Evolutionary conservation across 2,113 vertebrate genomes (phyloP).

Genomic region (Dunckerocampus dactyliophorus): DNA sequence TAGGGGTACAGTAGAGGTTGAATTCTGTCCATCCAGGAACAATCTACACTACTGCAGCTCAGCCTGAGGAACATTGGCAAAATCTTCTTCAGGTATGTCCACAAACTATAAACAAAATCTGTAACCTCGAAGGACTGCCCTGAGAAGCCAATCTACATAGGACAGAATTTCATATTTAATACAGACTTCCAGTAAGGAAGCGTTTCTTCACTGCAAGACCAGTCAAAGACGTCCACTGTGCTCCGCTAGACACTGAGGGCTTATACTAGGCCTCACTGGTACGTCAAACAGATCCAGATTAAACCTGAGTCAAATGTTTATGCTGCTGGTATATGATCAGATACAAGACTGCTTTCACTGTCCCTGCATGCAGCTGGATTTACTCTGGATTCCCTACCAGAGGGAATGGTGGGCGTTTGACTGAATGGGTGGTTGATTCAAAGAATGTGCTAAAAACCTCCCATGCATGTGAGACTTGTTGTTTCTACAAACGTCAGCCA

Average conservation of each 20-base stretch:
- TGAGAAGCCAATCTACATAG: neutral
- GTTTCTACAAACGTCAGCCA: neutral
- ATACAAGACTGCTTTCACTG: constrained; percentile 33
- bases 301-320: constrained; percentile 38
- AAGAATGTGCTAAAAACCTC: constrained; percentile 1
- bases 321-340: constrained; percentile 11
- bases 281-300: constrained; percentile 36
- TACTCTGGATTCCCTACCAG: neutral
- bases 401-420: neutral
- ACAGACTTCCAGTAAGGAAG: constrained; percentile 35
- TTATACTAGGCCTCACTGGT: constrained; percentile 31
- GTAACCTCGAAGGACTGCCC: no score
- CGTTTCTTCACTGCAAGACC: constrained; percentile 50
- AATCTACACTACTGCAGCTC: neutral
- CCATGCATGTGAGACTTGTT: neutral
- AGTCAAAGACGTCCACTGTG: constrained; percentile 62
- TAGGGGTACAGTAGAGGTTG: no score
- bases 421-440: neutral
- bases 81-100: no score
- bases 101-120: no score
- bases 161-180: constrained; percentile 28
- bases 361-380: constrained; percentile 8
- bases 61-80: no score
- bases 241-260: constrained; percentile 43
- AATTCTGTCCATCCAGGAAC: neutral